Evolutionary conservation across 2,888 invertebrate genomes (phyloP).

Genomic region (Ceratothoa steindachneri): DNA sequence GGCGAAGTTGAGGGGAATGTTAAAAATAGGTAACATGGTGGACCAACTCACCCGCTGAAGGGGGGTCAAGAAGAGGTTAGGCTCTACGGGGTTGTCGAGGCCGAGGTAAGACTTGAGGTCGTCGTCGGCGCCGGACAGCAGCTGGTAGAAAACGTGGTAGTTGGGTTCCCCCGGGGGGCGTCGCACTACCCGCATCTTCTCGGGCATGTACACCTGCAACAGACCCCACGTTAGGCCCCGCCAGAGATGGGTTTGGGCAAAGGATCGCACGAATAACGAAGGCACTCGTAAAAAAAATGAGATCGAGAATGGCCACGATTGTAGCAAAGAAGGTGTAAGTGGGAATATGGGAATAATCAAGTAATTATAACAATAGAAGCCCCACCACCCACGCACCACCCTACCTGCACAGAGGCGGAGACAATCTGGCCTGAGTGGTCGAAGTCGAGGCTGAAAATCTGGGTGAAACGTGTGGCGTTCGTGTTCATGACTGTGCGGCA

Average conservation of each 20-base stretch:
- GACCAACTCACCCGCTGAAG: slow-evolving; percentile 61
- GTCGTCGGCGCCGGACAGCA: slow-evolving; percentile 70
- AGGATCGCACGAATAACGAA: no score
- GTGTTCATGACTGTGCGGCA: slow-evolving; percentile 77
- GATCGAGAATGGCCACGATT: no score
- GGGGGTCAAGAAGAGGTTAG: slow-evolving; percentile 74
- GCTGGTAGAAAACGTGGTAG: slow-evolving; percentile 66
- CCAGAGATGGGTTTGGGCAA: no score
- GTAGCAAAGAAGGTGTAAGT: no score
- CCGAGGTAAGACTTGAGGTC: slow-evolving; percentile 73
- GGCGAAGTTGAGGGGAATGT: no score
- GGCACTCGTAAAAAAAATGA: no score
- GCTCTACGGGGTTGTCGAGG: slow-evolving; percentile 69
- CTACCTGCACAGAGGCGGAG: slow-evolving; percentile 84
- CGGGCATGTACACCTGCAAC: slow-evolving; percentile 66
- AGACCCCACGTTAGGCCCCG: not conserved
- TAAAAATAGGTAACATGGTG: no score
- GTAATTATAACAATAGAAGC: no score
- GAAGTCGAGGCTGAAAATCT: slow-evolving; percentile 88
- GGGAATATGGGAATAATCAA: no score
- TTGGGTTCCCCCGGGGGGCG: slow-evolving; percentile 68
- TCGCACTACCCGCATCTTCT: slow-evolving; percentile 67
- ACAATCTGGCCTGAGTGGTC: slow-evolving; percentile 87
- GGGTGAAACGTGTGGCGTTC: slow-evolving; percentile 84
- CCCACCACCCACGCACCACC: no score